Base-by-base conservation (phyloP, 1,140 invertebrate genomes). In the Proales similis region DNA sequence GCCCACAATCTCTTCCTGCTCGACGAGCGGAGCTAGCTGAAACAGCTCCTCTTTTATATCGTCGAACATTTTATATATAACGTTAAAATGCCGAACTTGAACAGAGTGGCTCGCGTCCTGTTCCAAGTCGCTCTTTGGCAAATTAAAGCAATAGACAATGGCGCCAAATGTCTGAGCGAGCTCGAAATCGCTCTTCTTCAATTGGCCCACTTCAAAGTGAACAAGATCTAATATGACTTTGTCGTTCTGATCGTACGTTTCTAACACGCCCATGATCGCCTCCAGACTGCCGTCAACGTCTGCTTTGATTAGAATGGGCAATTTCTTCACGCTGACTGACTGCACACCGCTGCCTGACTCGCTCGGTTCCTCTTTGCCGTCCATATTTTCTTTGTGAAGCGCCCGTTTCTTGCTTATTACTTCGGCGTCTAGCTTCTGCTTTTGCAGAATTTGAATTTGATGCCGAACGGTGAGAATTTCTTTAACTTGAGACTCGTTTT, bases 11-110 rank as follows among this genome's bases (percentile, higher is more conserved):
- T 90, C 84, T 74, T 94, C 88, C 17, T 82, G 79, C 63, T 84
- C 79, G 42, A 81, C 69, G 17, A 73, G 65, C 1, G 89, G 89
- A 66, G 95, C 75, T 68, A 80, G 77, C n/a, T 71, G 76, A 66
- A 79, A 85, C 17, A 95, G 81, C 74, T 89, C 83, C 47, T 81
- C 77, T 70, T 88, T 88, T 0, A 96, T 69, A 74, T 90, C 85
- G 70, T 94, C 89, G 7, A 95, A 81, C 36, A 95, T 75, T 67
- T 85, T 85, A 74, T 95, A 95, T 65, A 96, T 94, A 7, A 96
- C 81, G 74, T 91, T 92, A 71, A 83, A 82, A 32, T 78, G 66
- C 67, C 81, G 82, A 42, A 94, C 77, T 22, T 30, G 33, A 11
- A 17, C 27, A 11, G 42, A 20, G 7, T 39, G 29, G 7, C 38